Percentiles rank a stretch among this genome's conserved stretches.
phyloP scores from a whole-genome alignment of 2,113 vertebrate genomes.

The Galemys pyrenaicus region DNA sequence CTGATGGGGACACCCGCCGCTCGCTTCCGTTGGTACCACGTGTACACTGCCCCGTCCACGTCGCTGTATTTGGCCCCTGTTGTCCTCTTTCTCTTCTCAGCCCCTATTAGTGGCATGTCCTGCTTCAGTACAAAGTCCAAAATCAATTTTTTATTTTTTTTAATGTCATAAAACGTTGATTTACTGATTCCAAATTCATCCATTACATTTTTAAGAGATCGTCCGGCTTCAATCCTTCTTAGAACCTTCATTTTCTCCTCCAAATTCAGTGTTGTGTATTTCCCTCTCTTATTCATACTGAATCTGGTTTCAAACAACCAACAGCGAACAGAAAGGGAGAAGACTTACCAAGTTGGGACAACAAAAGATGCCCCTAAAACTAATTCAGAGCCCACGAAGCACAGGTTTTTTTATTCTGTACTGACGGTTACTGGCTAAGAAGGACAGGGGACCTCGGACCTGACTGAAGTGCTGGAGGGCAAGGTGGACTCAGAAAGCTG shows the following conservation, averaged over 20 bases:
- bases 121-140: conserved; percentile 69
- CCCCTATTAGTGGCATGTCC: conserved; percentile 55
- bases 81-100: conserved; percentile 67
- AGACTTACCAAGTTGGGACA: not conserved
- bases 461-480: not conserved
- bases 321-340: not conserved
- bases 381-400: conserved; percentile 6
- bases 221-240: conserved; percentile 60
- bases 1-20: conserved; percentile 21
- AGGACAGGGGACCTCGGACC: not conserved
- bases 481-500: not conserved
- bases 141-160: conserved; percentile 70
- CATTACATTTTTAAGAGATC: conserved; percentile 62
- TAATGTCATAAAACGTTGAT: conserved; percentile 72
- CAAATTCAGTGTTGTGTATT: conserved; percentile 66
- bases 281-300: conserved; percentile 65
- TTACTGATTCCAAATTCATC: conserved; percentile 71
- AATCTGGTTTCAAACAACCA: conserved; percentile 50
- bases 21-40: conserved; percentile 57
- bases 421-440: not conserved
- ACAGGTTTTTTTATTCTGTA: conserved; percentile 12
- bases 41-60: conserved; percentile 38
- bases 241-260: conserved; percentile 72
- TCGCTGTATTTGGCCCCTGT: conserved; percentile 52
- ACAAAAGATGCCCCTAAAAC: not conserved